A percentile compares a stretch with the other conserved stretches of the same genome.
Conservation (phyloP, 2,113 vertebrate species). For the Thunnus thynnus region DNA sequence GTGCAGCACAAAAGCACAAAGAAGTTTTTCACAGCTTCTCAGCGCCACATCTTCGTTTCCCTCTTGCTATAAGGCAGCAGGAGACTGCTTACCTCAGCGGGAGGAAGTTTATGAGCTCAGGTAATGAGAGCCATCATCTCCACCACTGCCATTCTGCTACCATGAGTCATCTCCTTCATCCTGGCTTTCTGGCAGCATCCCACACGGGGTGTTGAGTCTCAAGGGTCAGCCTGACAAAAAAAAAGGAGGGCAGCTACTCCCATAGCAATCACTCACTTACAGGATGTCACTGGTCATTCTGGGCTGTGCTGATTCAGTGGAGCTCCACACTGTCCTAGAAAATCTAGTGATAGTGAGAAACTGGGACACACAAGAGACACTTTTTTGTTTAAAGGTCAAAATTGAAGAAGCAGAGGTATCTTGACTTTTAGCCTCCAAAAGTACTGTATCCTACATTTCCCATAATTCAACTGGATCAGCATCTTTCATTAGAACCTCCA, state of each 20-base stretch:
- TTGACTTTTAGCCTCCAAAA: too few species aligned
- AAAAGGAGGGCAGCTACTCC: conserved; percentile 7
- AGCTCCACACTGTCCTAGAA: too few species aligned
- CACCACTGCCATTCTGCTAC: background rate
- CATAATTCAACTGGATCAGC: too few species aligned
- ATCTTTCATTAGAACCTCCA: too few species aligned
- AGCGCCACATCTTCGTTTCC: conserved; percentile 36
- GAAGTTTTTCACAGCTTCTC: conserved; percentile 25
- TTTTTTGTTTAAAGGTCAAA: too few species aligned
- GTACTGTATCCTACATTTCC: too few species aligned
- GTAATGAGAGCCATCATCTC: conserved; percentile 18
- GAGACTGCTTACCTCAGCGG: conserved; percentile 37
- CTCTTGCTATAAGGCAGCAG: conserved; percentile 53
- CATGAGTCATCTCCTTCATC: conserved; percentile 13
- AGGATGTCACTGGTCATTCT: background rate
- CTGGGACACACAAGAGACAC: too few species aligned
- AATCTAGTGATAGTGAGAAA: too few species aligned
- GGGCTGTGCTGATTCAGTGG: background rate
- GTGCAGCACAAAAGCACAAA: background rate
- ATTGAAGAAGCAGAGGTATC: background rate
- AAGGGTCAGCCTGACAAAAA: conserved; percentile 18
- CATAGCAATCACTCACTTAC: conserved; percentile 21
- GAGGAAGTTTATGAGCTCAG: conserved; percentile 38
- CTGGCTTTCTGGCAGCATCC: conserved; percentile 41
- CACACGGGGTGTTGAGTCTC: conserved; percentile 38